A percentile compares a stretch with the other conserved stretches of the same genome.
Evolutionary conservation across 2,888 invertebrate genomes (phyloP).

Genomic region (Spodoptera picta): DNA sequence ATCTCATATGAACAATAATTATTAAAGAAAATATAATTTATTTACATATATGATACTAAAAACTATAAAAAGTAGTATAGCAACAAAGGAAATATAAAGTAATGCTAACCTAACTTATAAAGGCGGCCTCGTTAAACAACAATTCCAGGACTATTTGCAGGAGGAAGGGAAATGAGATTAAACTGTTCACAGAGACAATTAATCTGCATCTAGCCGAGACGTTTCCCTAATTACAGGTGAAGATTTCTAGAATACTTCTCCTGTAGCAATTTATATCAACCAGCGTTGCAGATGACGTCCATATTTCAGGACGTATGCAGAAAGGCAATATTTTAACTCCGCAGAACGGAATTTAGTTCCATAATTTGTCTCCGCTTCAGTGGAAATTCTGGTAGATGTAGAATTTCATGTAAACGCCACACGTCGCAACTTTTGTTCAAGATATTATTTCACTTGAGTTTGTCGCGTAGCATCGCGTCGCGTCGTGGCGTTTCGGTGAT

Average conservation of each 20-base stretch:
- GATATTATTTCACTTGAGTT: conserved; percentile 36
- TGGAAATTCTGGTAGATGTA: conserved; percentile 57
- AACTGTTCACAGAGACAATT: conserved; percentile 41
- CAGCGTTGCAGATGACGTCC: conserved; percentile 62
- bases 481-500: conserved; percentile 5
- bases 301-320: conserved; percentile 67
- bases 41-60: too few species aligned
- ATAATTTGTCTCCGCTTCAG: conserved; percentile 65
- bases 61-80: too few species aligned
- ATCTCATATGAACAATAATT: too few species aligned
- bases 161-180: conserved; percentile 36
- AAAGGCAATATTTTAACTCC: conserved; percentile 63
- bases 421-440: conserved; percentile 37
- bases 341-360: conserved; percentile 61
- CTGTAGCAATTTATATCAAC: conserved; percentile 57
- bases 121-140: conserved; percentile 29
- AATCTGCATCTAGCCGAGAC: conserved; percentile 34
- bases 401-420: conserved; percentile 44
- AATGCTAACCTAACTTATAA: too few species aligned
- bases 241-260: conserved; percentile 39
- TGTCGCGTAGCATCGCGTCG: conserved; percentile 21
- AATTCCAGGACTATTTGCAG: conserved; percentile 17
- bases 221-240: conserved; percentile 40
- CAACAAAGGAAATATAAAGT: not conserved
- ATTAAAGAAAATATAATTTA: too few species aligned